Percentiles rank a stretch among this genome's conserved stretches.
Evolutionary conservation across 1,140 invertebrate genomes (phyloP).

Genomic region (Drosophila sulfurigaster): DNA sequence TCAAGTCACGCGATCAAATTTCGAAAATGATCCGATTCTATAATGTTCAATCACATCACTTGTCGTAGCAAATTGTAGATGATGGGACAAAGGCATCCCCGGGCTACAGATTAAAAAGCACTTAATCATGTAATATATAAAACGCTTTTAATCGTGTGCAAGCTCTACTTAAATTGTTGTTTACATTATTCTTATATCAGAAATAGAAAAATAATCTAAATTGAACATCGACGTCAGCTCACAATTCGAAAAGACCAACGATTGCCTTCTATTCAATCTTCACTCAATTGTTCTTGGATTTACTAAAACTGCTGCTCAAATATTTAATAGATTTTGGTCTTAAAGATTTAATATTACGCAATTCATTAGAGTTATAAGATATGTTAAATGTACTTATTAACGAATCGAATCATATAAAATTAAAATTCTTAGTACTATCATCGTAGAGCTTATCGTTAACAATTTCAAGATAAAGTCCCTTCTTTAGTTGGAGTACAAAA

Average conservation of each 20-base stretch:
- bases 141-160: neutral
- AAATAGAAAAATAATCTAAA: no score
- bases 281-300: no score
- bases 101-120: neutral
- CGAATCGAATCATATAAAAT: neutral
- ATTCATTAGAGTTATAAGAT: no score
- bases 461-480: conserved; percentile 63
- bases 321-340: no score
- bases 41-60: conserved; percentile 19
- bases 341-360: no score
- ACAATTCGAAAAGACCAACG: no score
- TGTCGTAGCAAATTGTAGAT: neutral
- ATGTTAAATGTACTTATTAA: no score
- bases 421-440: neutral
- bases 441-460: conserved; percentile 71
- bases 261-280: no score
- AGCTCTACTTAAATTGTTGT: neutral
- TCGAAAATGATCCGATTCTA: neutral
- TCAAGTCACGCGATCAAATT: conserved; percentile 2
- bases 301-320: no score
- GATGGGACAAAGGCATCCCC: neutral
- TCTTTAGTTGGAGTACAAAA: conserved; percentile 58
- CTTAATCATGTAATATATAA: neutral
- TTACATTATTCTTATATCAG: neutral
- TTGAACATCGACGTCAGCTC: no score